These are phyloP conservation scores for Diploptera punctata DNA, from an alignment of 2,888 invertebrate genomes.

Conservation along the genomic window DNA sequence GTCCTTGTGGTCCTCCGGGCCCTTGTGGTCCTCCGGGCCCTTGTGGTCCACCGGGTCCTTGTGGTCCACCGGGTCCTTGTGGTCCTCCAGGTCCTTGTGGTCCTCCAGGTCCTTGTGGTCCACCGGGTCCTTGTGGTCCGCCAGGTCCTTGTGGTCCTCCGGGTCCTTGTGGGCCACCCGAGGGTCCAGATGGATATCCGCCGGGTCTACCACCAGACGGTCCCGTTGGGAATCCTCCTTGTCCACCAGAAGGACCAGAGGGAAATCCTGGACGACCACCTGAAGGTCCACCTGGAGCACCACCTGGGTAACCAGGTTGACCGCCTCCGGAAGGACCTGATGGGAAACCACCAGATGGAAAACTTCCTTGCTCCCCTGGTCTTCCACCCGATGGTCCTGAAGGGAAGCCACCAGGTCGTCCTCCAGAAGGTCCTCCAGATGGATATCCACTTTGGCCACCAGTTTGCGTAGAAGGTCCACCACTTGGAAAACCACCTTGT, in stretches of 20 bases:
- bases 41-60: slow-evolving; percentile 36
- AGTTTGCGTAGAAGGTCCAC: slow-evolving; percentile 42
- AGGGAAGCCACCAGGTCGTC: slow-evolving; percentile 39
- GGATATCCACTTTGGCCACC: slow-evolving; percentile 44
- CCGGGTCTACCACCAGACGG: background rate
- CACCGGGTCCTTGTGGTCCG: slow-evolving; percentile 34
- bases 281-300: slow-evolving; percentile 41
- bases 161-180: slow-evolving; percentile 37
- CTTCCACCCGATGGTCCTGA: slow-evolving; percentile 42
- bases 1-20: slow-evolving; percentile 42
- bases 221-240: slow-evolving; percentile 36
- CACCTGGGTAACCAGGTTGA: slow-evolving; percentile 35
- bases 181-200: slow-evolving; percentile 39
- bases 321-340: slow-evolving; percentile 29
- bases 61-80: slow-evolving; percentile 36
- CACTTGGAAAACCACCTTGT: slow-evolving; percentile 33
- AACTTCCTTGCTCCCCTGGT: slow-evolving; percentile 45
- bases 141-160: slow-evolving; percentile 40
- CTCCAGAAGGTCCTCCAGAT: slow-evolving; percentile 45
- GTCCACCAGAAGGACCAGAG: slow-evolving; percentile 35
- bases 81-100: slow-evolving; percentile 39
- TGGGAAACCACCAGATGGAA: slow-evolving; percentile 39
- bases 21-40: slow-evolving; percentile 41
- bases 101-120: slow-evolving; percentile 37
- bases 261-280: slow-evolving; percentile 42